Conservation (phyloP, 2,888 invertebrate genomes). For the Pinctada fucata region DNA sequence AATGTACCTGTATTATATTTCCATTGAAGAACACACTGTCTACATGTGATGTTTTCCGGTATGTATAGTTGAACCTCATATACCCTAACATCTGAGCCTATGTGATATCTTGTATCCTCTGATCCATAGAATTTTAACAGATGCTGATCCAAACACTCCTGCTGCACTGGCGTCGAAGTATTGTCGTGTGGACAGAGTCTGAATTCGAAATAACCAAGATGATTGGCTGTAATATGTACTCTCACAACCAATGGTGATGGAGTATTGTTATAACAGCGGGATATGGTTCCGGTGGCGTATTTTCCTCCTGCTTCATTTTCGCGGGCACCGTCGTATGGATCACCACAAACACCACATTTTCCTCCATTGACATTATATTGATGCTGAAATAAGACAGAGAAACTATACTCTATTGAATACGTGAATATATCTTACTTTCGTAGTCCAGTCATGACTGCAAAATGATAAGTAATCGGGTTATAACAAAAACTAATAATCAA, state of each 20-base stretch:
- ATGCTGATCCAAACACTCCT: constrained; percentile 10
- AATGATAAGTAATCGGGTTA: not conserved
- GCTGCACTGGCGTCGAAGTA: not conserved
- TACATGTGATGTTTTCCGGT: constrained; percentile 3
- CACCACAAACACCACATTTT: constrained; percentile 20
- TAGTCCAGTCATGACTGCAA: not conserved
- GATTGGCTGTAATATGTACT: constrained; percentile 13
- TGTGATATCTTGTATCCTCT: constrained; percentile 5
- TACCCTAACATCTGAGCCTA: not conserved
- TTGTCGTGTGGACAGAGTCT: constrained; percentile 21
- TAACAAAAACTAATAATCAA: not conserved
- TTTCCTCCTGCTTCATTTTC: constrained; percentile 27
- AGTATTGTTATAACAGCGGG: not conserved
- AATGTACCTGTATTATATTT: constrained; percentile 24
- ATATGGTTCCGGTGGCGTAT: constrained; percentile 21
- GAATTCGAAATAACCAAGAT: constrained; percentile 19
- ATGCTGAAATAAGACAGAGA: not conserved
- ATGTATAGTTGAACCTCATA: not conserved
- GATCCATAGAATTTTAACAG: not conserved
- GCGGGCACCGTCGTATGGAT: constrained; percentile 3
- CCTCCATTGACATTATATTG: constrained; percentile 15
- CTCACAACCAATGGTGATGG: not conserved
- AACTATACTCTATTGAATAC: not conserved
- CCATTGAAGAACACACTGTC: constrained; percentile 24
- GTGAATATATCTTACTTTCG: not conserved